Base-by-base conservation (phyloP, 2,888 invertebrate species). In the Osmoderma eremita region DNA sequence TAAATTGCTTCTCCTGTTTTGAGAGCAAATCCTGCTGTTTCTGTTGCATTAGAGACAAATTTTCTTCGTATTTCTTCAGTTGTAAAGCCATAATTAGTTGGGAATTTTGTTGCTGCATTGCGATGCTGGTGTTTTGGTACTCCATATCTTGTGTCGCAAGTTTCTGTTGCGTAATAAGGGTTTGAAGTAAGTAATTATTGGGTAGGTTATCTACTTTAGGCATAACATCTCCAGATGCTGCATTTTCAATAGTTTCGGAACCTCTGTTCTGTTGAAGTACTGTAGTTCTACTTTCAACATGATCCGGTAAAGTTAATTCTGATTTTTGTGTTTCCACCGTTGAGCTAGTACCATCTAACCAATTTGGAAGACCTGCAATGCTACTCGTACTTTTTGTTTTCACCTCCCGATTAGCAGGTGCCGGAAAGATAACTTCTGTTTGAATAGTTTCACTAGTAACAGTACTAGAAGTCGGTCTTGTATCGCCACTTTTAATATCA, bases 41-140 rank as follows among this genome's bases (percentile, higher is more conserved):
- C 81, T 84, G 73, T 74, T 87, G 87, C 78, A 88, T 84, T 20
- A 85, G 84, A 4, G 84, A 83, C 38, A 88, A 79, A 75, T 84
- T 86, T 72, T 88, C 87, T 75, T 88, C 88, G 72, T 88, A 88
- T 42, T 88, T 88, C 75, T 88, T 88, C 63, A 88, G 77, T 71
- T 88, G 88, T 70, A 88, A 77, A 6, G 88, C 87, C 48, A 88
- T 84, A 82, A 88, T 81, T 50, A 88, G 73, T 73, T 88, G 88
- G 0, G 88, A 85, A 77, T 88, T 88, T 75, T 88, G 88, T 72
- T 88, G 87, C 70, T 88, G 88, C 67, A 88, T 78, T 65, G 85
- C 86, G 24, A 87, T 77, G 6, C 86, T 80, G 1, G 86, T 84
- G 42, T 86, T 86, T 77, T 87, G 87, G 24, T 84, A 80, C 12